These are phyloP conservation scores for Apis florea DNA, from an alignment of 1,140 invertebrate species.

Conservation along the genomic window DNA sequence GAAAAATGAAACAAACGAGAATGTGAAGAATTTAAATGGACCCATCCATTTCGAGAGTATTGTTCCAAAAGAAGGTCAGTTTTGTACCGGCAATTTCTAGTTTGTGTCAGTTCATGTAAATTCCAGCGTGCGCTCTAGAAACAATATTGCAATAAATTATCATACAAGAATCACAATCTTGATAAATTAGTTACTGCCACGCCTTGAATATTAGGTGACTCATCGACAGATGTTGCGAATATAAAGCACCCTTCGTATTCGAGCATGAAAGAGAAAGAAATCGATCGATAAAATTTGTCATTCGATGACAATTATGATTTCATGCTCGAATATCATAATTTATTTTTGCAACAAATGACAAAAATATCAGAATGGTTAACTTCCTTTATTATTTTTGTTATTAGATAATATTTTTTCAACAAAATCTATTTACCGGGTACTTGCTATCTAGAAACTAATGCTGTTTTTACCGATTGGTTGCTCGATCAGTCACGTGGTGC, in stretches of 20 bases:
- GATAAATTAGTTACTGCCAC: constrained; percentile 18
- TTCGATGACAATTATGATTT: neutral
- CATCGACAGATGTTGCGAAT: constrained; percentile 26
- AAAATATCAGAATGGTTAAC: neutral
- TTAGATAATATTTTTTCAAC: neutral
- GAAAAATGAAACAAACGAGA: constrained; percentile 28
- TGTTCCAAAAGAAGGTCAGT: constrained; percentile 72
- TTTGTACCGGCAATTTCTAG: constrained; percentile 16
- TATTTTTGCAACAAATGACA: neutral
- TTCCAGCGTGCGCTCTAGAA: neutral
- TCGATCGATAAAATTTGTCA: constrained; percentile 29
- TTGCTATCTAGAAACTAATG: neutral
- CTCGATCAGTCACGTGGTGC: constrained; percentile 40
- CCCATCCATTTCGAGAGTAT: constrained; percentile 62
- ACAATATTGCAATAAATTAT: neutral
- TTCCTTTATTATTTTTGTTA: neutral
- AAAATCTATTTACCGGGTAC: constrained; percentile 20
- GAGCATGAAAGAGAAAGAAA: constrained; percentile 6
- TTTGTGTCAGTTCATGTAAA: neutral
- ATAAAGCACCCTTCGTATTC: constrained; percentile 14
- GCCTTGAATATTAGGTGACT: constrained; percentile 25
- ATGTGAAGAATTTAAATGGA: constrained; percentile 41
- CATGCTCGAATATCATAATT: neutral
- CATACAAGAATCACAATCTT: neutral
- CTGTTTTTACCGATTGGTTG: constrained; percentile 27